phyloP scores from a whole-genome alignment of 2,113 vertebrate genomes.

The Balaeniceps rex region DNA sequence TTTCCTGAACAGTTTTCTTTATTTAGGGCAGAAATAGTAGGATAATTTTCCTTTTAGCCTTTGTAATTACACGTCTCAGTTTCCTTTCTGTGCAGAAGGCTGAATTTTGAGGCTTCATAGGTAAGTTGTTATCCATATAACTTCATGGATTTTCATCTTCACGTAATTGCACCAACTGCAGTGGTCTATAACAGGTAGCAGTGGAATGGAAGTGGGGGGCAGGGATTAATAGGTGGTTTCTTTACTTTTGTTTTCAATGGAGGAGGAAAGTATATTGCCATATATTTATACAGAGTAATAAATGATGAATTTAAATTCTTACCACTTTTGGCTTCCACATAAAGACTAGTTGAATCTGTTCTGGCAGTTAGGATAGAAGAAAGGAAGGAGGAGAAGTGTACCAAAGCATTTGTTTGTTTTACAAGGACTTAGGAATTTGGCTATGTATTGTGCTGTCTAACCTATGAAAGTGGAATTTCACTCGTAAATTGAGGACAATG shows the following conservation, averaged over 20 bases:
- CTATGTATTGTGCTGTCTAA: neutral
- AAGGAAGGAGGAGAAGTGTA: neutral
- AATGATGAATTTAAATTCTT: neutral
- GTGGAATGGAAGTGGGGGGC: neutral
- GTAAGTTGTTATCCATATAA: neutral
- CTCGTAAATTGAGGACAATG: neutral
- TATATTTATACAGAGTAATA: neutral
- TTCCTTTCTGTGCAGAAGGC: neutral
- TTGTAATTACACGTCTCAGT: neutral
- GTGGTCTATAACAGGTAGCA: neutral
- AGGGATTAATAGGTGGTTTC: neutral
- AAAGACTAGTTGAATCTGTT: neutral
- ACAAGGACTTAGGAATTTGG: neutral
- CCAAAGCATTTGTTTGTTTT: neutral
- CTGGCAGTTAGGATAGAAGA: neutral
- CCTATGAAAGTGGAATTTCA: neutral
- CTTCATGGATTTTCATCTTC: neutral
- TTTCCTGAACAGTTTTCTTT: neutral
- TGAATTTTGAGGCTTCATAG: neutral
- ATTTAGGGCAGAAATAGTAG: neutral
- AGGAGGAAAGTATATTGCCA: neutral
- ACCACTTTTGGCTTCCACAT: neutral
- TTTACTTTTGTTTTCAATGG: neutral
- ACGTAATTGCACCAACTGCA: neutral
- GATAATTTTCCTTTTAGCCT: neutral